Base-by-base conservation (phyloP, 2,888 invertebrate genomes). In the Archips crataeganus region DNA sequence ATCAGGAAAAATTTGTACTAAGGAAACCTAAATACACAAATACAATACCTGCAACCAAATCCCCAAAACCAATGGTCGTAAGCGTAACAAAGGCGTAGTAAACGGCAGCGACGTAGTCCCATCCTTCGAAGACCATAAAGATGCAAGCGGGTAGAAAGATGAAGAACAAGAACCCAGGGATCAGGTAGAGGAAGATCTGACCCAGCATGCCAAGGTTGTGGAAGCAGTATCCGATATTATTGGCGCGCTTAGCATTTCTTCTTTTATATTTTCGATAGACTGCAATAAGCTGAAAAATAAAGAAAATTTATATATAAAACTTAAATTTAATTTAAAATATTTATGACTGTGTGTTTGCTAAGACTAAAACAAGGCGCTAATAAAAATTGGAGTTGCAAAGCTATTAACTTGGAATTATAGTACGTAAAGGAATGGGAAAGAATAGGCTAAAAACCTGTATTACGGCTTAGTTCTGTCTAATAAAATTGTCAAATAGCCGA, bases 11-110 rank as follows among this genome's bases (percentile, higher is more conserved):
- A 39, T 39, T 39, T 39, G 6, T 39, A 39, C 4, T 39, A 23
- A 23, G 23, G 23, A 23, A 23, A 39, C 39, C 6, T 34, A 54
- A 62, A 47, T 68, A n/a, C 49, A 49, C 5, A 49, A 49, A 49
- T 49, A 49, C 13, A 49, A 49, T 91, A 97, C 98, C 97, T 88
- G 98, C 98, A 45, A 98, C 98, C 84, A 96, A 96, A 88, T 98
- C 98, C n/a, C 98, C 98, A 88, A 98, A 98, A 54, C 98, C 98
- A 78, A 98, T 98, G 3, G 98, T 98, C 2, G 98, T 97, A 11
- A 98, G 95, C 0, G 98, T 98, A 13, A 98, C 97, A 85, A 98
- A 98, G 32, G 98, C 97, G 84, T 97, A 98, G 87, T 98, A 98
- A 59, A 98, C 95, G 0, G 98, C 96, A 59, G 98, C 96, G 9